Conservation (phyloP, 2,113 vertebrate species). For the Aix galericulata region DNA sequence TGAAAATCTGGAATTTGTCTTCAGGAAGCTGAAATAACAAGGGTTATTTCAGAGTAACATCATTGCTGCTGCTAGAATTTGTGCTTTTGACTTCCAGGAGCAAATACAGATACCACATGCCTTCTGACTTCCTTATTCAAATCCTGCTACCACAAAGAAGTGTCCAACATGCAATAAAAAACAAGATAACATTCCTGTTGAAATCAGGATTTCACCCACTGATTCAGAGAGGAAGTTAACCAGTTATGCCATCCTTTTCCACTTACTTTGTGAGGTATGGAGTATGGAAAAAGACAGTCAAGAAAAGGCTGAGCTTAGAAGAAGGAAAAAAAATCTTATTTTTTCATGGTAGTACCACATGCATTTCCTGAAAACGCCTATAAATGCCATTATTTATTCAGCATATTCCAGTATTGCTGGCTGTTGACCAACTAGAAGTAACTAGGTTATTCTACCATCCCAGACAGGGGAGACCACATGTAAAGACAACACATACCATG, state of each 20-base stretch:
- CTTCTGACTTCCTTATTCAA: background rate
- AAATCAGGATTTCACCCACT: background rate
- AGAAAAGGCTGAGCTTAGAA: background rate
- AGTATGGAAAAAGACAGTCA: background rate
- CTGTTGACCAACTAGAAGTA: background rate
- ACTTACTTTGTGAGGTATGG: background rate
- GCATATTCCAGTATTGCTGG: background rate
- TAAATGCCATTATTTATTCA: background rate
- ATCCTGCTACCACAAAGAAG: background rate
- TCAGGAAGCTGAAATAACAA: background rate
- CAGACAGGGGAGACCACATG: background rate
- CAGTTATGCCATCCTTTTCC: background rate
- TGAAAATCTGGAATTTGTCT: background rate
- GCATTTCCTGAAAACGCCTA: background rate
- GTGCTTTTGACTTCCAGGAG: background rate
- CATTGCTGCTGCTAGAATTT: background rate
- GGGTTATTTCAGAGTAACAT: background rate
- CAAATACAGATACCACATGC: background rate
- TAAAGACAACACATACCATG: conserved; percentile 83
- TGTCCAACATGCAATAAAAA: background rate
- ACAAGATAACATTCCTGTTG: background rate
- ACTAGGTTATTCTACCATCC: background rate
- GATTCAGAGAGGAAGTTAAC: background rate
- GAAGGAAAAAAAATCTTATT: background rate
- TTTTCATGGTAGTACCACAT: background rate